Conservation (phyloP, 2,888 invertebrate species). For the Thera britannica region DNA sequence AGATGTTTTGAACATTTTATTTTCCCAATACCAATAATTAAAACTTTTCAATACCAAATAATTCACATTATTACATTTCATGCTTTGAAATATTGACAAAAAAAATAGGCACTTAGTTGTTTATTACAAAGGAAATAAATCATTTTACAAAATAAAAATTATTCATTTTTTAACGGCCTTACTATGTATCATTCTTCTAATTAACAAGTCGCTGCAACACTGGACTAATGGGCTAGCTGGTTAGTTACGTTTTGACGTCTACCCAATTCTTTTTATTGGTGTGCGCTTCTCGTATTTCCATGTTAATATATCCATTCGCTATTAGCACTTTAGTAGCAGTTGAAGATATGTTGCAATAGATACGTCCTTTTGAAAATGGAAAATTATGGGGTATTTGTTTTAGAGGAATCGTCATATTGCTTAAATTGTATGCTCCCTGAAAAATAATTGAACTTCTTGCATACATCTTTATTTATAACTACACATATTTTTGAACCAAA, state of each 20-base stretch:
- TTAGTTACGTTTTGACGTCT: not conserved
- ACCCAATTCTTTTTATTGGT: constrained; percentile 10
- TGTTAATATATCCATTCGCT: not conserved
- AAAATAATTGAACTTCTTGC: not conserved
- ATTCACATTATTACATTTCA: no score
- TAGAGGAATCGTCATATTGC: constrained; percentile 16
- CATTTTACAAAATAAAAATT: no score
- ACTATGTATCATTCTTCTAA: no score
- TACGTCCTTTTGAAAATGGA: constrained; percentile 18
- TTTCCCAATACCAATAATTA: no score
- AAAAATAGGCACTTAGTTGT: no score
- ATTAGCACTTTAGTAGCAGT: not conserved
- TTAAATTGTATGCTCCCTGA: constrained; percentile 12
- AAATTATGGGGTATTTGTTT: constrained; percentile 13
- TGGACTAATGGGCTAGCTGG: no score
- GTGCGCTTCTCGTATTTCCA: constrained; percentile 8
- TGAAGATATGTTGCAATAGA: constrained; percentile 1
- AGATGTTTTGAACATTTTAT: no score
- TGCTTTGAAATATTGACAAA: no score
- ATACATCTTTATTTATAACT: not conserved
- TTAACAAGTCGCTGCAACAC: no score
- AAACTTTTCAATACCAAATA: no score
- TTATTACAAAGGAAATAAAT: no score
- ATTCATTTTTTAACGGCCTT: no score
- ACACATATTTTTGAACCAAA: not conserved